Conservation (phyloP, 53 echinoderm and acorn worm genomes). For the Holothuria leucospilota region DNA sequence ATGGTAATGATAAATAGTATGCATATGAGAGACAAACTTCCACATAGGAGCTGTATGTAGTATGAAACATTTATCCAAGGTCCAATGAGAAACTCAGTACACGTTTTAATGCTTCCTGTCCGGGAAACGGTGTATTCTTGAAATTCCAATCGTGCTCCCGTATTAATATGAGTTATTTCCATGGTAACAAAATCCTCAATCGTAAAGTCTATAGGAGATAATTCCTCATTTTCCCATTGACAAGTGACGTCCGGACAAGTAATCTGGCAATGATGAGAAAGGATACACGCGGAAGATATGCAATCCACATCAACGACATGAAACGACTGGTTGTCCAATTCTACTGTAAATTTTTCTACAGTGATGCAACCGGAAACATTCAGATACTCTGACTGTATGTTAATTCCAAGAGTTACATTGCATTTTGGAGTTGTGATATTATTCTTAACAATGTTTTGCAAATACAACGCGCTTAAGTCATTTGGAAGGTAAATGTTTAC, state of each 20-base stretch:
- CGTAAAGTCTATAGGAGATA: slow-evolving; percentile 14
- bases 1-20: slow-evolving; percentile 10
- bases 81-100: slow-evolving; percentile 32
- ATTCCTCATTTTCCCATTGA: slow-evolving; percentile 31
- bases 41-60: slow-evolving; percentile 1
- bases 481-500: slow-evolving; percentile 14
- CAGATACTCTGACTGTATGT: background rate
- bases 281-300: background rate
- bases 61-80: slow-evolving; percentile 1
- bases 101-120: slow-evolving; percentile 11
- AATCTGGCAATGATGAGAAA: background rate
- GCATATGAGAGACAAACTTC: slow-evolving; percentile 21
- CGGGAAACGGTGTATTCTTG: background rate
- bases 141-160: background rate
- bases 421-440: background rate
- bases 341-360: background rate
- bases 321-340: slow-evolving; percentile 14
- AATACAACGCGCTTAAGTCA: background rate
- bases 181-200: slow-evolving; percentile 10
- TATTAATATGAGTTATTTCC: slow-evolving; percentile 14
- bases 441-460: background rate
- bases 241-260: background rate
- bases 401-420: background rate
- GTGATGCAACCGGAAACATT: background rate
- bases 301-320: background rate